A percentile compares a stretch with the other conserved stretches of the same genome.
Evolutionary conservation across 2,113 vertebrate genomes (phyloP).

Genomic region (Onychorhynchus coronatus): DNA sequence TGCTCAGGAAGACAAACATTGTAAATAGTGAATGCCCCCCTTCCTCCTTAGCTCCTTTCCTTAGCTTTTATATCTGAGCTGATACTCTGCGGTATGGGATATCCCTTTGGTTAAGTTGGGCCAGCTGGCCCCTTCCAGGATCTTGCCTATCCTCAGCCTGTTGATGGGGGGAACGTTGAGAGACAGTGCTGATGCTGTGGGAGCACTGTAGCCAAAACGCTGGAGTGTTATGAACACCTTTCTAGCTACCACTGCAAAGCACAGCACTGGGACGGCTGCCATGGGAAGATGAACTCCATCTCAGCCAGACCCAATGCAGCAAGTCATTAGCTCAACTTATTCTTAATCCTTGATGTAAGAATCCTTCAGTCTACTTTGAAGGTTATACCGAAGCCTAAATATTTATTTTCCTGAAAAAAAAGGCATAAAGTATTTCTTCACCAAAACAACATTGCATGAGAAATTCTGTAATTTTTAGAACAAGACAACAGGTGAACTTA

Average conservation of each 20-base stretch:
- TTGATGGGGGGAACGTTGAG: neutral
- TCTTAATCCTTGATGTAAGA: conserved; percentile 1
- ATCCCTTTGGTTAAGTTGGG: neutral
- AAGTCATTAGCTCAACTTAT: conserved; percentile 2
- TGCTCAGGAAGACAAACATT: neutral
- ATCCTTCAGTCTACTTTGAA: conserved; percentile 34
- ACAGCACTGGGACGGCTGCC: neutral
- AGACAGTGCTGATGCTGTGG: neutral
- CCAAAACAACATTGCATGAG: neutral
- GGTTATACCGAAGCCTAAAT: neutral
- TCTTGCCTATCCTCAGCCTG: neutral
- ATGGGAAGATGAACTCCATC: neutral
- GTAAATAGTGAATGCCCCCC: neutral
- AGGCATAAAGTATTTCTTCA: neutral
- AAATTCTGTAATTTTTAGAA: neutral
- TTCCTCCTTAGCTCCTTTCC: neutral
- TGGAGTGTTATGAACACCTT: neutral
- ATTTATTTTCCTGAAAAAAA: conserved; percentile 24
- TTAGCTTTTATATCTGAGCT: neutral
- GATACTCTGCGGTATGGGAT: neutral
- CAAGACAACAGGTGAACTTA: neutral
- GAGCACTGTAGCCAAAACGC: neutral
- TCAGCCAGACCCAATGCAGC: neutral
- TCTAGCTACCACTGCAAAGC: neutral
- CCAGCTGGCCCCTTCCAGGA: neutral